phyloP scores from a whole-genome alignment of 2,797 vertebrate species.

The Paratrypauchen microcephalus region DNA sequence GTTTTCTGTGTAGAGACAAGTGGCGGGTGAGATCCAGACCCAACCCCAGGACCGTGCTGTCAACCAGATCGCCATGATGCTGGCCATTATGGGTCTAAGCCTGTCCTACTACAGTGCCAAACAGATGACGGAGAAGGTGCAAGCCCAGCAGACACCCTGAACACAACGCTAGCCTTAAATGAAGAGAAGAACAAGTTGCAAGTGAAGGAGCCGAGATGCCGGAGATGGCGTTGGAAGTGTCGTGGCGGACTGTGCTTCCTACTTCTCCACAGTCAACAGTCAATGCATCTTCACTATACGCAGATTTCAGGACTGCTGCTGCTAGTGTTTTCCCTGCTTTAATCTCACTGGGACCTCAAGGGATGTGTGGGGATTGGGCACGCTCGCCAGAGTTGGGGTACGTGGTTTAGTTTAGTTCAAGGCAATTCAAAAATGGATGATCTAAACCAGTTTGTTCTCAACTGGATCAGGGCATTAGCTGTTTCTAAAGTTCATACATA shows the following conservation, averaged over 20 bases:
- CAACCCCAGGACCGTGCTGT: conserved; percentile 81
- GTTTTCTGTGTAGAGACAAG: conserved; percentile 82
- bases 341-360: conserved; percentile 26
- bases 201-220: conserved; percentile 18
- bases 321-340: conserved; percentile 48
- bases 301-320: conserved; percentile 27
- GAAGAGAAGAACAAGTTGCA: conserved; percentile 28
- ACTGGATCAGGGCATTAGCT: conserved; percentile 46
- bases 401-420: conserved; percentile 6
- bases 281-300: conserved; percentile 21
- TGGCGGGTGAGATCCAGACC: conserved; percentile 82
- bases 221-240: conserved; percentile 12
- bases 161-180: conserved; percentile 8
- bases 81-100: conserved; percentile 89
- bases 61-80: conserved; percentile 87
- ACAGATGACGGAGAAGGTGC: conserved; percentile 83
- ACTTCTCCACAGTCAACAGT: conserved; percentile 40
- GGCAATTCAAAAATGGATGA: conserved; percentile 27
- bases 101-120: conserved; percentile 90
- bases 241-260: conserved; percentile 40
- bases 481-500: conserved; percentile 45
- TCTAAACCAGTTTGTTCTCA: conserved; percentile 20
- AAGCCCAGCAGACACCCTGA: conserved; percentile 63
- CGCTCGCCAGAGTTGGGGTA: conserved; percentile 10
- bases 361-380: conserved; percentile 28